Base-by-base conservation (phyloP, 2,113 vertebrate species). In the Circaetus gallicus region DNA sequence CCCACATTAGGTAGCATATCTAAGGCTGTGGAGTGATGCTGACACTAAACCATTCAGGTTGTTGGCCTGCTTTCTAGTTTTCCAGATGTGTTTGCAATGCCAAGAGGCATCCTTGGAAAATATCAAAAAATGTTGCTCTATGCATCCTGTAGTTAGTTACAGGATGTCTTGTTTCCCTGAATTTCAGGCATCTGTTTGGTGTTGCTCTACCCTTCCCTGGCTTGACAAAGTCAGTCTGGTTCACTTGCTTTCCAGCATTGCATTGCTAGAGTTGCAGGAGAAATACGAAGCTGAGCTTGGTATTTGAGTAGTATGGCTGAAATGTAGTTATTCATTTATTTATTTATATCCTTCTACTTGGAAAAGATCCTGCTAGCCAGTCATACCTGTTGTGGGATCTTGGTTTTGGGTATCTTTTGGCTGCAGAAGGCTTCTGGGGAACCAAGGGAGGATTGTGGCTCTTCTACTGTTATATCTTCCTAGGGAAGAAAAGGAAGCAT, bases 1-100 rank as follows among this genome's bases (percentile, higher is more conserved):
- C n/a, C 8, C 13, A 9, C 5, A 0, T 21, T 13, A 58, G n/a
- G n/a, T 38, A 38, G 28, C 3, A 0, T 38, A 59, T 32, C 20
- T n/a, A 29, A 56, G 18, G 49, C 36, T 52, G 31, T 1, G 2
- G 17, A 65, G 49, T 52, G 12, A 52, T 20, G 20, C 38, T 73
- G 63, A 13, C 17, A 21, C n/a, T 82, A 53, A 92, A 42, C 8
- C 25, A 4, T 49, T 70, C 29, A 11, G 34, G 13, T 65, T 34
- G 25, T 31, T 83, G 59, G 13, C 18, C 8, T 62, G 59, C 73
- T 72, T 72, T 28, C 16, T 56, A 3, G 11, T 81, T 77, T 81
- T 84, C 28, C 32, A 58, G 4, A 13, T 25, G 6, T 40, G 6
- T 77, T 91, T 70, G 19, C 36, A 66, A 5, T 67, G 45, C 8